Evolutionary conservation across 2,113 vertebrate species (phyloP), one percentile per base, ranked within the genome.

Genomic region (Callopanchax toddi): DNA sequence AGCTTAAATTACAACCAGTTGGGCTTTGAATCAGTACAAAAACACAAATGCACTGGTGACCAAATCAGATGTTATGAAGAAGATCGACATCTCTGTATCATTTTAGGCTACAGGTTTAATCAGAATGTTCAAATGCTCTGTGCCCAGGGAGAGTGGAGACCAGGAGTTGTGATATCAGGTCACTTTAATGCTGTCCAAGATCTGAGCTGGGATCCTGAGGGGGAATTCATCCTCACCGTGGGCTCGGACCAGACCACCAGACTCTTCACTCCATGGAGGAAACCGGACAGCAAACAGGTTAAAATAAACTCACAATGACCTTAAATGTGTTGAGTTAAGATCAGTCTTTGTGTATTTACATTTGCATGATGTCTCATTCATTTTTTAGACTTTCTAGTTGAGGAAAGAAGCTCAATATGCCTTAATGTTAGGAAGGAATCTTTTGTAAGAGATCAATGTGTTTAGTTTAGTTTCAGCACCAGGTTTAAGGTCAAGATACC

Each of bases 231-330:
- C 34, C 78, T 99, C 51, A 97, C 94, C 13, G 96, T 97, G 69
- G 89, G 96, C 50, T 93, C 92, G n/a, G 97, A 99, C 88, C 96
- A 99, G 91, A 99, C 97, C 53, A 95, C 95, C 36, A 93, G 96
- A 71, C 93, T 98, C 62, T 95, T 98, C 22, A 94, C 94, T 71
- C 94, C 96, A 0, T 99, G 97, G 97, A 97, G 86, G 49, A 95
- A 81, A 76, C 88, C 88, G 62, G 84, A 82, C 25, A 65, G 81
- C 4, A 70, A 81, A 60, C 87, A 93, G 94, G 97, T 98, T 11
- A 89, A 1, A 15, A 49, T 16, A 13, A 29, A 6, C 11, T 4
- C 16, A 25, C 0, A 58, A 25, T 37, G 32, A 6, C 6, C 1
- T 29, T 0, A 20, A 26, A 40, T 6, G n/a, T 23, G 16, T 22